Percentiles rank a stretch among this genome's conserved stretches.
These are phyloP conservation scores for Syrista parreyssii DNA, from an alignment of 2,888 invertebrate genomes.

Conservation along the genomic window DNA sequence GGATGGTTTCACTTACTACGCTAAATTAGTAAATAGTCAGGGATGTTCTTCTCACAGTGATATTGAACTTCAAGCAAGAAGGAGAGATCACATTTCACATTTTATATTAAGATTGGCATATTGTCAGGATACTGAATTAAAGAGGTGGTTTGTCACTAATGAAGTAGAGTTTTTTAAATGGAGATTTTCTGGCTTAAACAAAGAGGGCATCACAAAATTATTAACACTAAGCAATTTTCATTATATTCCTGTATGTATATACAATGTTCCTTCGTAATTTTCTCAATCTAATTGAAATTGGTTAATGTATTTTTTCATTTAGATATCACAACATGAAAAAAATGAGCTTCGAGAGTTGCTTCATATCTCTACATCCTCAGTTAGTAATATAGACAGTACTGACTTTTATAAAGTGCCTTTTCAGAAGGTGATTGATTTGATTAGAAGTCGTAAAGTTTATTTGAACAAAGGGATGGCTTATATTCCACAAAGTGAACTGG, in stretches of 20 bases:
- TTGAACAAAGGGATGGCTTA: constrained; percentile 87
- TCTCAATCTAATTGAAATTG: neutral
- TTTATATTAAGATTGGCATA: constrained; percentile 92
- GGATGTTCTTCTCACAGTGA: constrained; percentile 70
- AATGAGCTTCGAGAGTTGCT: constrained; percentile 72
- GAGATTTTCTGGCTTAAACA: constrained; percentile 75
- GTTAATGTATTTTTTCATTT: neutral
- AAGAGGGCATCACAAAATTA: constrained; percentile 75
- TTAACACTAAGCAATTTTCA: constrained; percentile 76
- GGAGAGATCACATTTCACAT: constrained; percentile 91
- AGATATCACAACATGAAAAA: constrained; percentile 78
- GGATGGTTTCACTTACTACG: constrained; percentile 76
- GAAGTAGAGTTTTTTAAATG: constrained; percentile 92
- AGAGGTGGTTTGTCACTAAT: constrained; percentile 88
- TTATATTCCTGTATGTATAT: constrained; percentile 69
- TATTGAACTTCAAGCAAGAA: constrained; percentile 74
- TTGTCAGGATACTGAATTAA: constrained; percentile 86
- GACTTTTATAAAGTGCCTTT: constrained; percentile 89
- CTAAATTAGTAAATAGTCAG: constrained; percentile 71
- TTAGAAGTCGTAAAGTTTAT: constrained; percentile 82
- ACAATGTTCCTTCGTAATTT: neutral
- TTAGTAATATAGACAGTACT: constrained; percentile 70
- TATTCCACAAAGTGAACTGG: constrained; percentile 85
- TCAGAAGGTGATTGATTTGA: constrained; percentile 86
- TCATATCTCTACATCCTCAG: constrained; percentile 71